phyloP scores from a whole-genome alignment of 30 jellyfish, hydroid and myxozoan genomes.

The Chironex yamaguchii region DNA sequence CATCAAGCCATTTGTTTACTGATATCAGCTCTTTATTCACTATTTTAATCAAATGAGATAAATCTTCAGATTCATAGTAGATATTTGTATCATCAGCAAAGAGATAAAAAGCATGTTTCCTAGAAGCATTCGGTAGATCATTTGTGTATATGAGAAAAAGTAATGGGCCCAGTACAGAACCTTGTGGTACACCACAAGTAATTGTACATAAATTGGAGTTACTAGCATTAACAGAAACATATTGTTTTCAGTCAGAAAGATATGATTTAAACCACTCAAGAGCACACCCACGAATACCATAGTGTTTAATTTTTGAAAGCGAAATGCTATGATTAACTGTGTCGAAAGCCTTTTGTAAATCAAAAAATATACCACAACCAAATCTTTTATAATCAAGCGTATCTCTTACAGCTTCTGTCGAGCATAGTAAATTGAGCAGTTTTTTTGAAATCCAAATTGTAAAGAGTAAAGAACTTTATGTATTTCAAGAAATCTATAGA shows the following conservation, averaged over 20 bases:
- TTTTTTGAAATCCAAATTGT: slow-evolving; percentile 51
- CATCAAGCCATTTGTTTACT: slow-evolving; percentile 31
- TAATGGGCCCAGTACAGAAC: slow-evolving; percentile 61
- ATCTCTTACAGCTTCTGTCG: background rate
- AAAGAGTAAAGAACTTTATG: background rate
- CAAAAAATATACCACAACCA: slow-evolving; percentile 48
- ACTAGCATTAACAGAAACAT: slow-evolving; percentile 1
- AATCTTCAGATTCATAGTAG: slow-evolving; percentile 14
- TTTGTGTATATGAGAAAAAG: slow-evolving; percentile 24
- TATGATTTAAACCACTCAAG: slow-evolving; percentile 26
- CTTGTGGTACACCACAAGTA: slow-evolving; percentile 49
- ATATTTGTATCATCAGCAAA: slow-evolving; percentile 66
- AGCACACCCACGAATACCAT: slow-evolving; percentile 64
- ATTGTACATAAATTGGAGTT: slow-evolving; percentile 1
- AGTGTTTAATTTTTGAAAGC: slow-evolving; percentile 1
- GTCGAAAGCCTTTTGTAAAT: slow-evolving; percentile 44
- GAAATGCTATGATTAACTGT: slow-evolving; percentile 38
- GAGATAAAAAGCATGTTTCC: background rate
- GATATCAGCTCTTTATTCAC: no score
- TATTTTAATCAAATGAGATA: background rate
- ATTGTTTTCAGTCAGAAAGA: slow-evolving; percentile 47
- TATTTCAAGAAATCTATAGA: background rate
- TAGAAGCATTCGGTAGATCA: slow-evolving; percentile 29
- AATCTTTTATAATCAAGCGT: slow-evolving; percentile 8
- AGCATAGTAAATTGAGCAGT: slow-evolving; percentile 34